Evolutionary conservation across 2,113 vertebrate species (phyloP).

Genomic region (Dendropsophus ebraccatus): DNA sequence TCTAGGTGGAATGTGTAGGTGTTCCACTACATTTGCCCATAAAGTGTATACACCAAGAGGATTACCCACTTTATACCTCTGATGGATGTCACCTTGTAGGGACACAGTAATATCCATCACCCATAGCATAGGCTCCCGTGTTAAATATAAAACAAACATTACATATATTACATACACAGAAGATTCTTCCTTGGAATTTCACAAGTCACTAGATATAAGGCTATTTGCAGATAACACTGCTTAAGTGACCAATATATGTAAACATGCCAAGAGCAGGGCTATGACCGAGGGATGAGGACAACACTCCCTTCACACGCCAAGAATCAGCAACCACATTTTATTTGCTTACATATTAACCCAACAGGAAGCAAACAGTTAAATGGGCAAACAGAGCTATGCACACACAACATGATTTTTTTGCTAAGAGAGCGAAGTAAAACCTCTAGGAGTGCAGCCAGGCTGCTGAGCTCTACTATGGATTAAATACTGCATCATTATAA

Average conservation of each 20-base stretch:
- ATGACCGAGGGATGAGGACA: background rate
- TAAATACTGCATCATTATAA: background rate
- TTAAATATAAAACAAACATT: no score
- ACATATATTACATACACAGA: no score
- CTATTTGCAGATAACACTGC: background rate
- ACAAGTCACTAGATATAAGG: background rate
- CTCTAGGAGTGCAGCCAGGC: background rate
- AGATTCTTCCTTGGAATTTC: background rate
- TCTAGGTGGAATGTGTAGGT: no score
- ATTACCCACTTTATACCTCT: no score
- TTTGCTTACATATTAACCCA: conserved; percentile 2
- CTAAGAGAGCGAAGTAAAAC: background rate
- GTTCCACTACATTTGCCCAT: no score
- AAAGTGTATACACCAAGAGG: no score
- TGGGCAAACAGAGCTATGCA: background rate
- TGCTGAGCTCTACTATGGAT: background rate
- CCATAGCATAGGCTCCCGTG: no score
- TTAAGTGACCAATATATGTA: background rate
- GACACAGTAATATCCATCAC: no score
- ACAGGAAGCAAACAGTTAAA: background rate
- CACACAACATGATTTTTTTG: background rate
- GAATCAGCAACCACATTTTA: background rate
- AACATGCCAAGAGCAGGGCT: background rate
- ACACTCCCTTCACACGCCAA: background rate
- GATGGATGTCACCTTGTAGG: no score